A percentile compares a stretch with the other conserved stretches of the same genome.
Conservation (phyloP, 2,113 vertebrate species). For the Podocnemis expansa region DNA sequence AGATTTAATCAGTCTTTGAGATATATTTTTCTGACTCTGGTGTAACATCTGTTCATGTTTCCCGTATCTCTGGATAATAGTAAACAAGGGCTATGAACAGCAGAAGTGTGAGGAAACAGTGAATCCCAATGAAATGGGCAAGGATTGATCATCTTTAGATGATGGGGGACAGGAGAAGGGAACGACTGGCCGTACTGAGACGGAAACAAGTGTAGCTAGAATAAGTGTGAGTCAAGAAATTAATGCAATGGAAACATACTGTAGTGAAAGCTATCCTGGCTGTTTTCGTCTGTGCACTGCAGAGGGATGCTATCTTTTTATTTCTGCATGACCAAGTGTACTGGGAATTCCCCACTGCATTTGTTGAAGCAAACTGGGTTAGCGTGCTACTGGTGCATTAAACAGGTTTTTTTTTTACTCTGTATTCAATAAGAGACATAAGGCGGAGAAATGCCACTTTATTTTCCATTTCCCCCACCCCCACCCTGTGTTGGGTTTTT, state of each 20-base stretch:
- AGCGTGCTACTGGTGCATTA: not conserved
- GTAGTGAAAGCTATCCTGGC: not conserved
- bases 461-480: not conserved
- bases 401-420: slow-evolving; percentile 4
- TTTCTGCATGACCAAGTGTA: not conserved
- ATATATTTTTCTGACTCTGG: not conserved
- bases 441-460: not conserved
- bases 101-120: not conserved
- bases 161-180: not conserved
- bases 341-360: not conserved
- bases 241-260: not conserved
- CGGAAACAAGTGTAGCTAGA: not conserved
- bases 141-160: not conserved
- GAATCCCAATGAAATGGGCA: not conserved
- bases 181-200: not conserved
- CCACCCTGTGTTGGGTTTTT: no score
- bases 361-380: not conserved
- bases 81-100: not conserved
- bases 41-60: not conserved
- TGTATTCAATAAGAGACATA: not conserved
- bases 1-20: not conserved
- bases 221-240: not conserved
- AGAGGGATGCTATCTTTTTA: not conserved
- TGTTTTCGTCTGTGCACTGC: slow-evolving; percentile 6
- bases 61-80: not conserved